Conservation (phyloP, 2,113 vertebrate genomes). For the Alethe castanea region DNA sequence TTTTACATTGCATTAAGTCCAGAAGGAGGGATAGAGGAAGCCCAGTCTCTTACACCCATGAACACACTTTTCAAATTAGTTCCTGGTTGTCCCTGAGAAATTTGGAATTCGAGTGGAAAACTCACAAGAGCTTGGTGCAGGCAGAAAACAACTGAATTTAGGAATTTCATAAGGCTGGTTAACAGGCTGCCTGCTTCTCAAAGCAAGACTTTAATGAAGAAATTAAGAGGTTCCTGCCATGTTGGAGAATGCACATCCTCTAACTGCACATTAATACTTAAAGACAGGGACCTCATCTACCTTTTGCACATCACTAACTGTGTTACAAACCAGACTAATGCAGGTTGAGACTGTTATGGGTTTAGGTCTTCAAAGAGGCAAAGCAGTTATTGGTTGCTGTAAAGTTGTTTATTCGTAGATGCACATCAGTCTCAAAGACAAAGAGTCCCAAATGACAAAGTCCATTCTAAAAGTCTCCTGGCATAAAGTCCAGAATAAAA, state of each 20-base stretch:
- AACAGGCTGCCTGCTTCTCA: neutral
- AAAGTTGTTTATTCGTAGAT: too few relatives aligned
- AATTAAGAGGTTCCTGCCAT: neutral
- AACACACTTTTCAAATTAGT: neutral
- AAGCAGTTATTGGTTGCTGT: too few relatives aligned
- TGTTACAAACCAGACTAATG: neutral
- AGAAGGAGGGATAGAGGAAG: neutral
- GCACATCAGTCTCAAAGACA: too few relatives aligned
- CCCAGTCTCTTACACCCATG: neutral
- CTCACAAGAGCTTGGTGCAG: neutral
- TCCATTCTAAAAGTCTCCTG: too few relatives aligned
- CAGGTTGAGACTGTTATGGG: too few relatives aligned
- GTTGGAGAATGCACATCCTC: accelerated
- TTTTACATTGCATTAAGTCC: neutral
- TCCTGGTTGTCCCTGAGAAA: neutral
- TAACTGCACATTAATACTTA: neutral
- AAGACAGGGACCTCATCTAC: neutral
- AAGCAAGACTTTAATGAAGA: neutral
- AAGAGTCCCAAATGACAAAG: too few relatives aligned
- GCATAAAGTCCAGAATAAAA: too few relatives aligned
- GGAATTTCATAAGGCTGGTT: neutral
- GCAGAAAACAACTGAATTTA: neutral
- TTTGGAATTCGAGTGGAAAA: neutral
- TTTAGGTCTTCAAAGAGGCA: too few relatives aligned
- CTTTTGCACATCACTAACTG: neutral